Conservation (phyloP, 1,140 invertebrate genomes). For the Drosophila sp. region DNA sequence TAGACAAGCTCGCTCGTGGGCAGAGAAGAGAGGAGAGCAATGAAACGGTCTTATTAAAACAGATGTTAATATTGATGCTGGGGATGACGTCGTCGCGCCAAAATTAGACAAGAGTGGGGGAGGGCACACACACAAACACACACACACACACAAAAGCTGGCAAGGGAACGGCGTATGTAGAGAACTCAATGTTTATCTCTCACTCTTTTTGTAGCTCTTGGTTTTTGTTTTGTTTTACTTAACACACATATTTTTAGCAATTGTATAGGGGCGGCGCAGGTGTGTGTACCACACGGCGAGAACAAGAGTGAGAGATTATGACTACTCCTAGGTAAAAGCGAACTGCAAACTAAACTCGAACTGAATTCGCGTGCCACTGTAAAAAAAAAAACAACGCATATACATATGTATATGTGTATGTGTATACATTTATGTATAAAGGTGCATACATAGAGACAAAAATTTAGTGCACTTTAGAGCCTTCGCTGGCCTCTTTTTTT, state of each 20-base stretch:
- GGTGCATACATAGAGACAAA: not conserved
- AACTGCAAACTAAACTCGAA: conserved; percentile 19
- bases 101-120: conserved; percentile 43
- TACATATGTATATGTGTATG: not conserved
- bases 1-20: not conserved
- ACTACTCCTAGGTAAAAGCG: not conserved
- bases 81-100: conserved; percentile 69
- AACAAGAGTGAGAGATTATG: not conserved
- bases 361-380: conserved; percentile 16
- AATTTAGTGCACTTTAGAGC: conserved; percentile 28
- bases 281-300: conserved; percentile 11
- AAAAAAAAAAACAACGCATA: not conserved
- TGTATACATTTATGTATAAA: not conserved
- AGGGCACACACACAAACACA: not conserved
- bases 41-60: conserved; percentile 32
- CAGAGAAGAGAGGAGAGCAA: not conserved
- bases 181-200: not conserved
- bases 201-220: not conserved
- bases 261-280: conserved; percentile 16
- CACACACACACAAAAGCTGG: not conserved
- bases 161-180: conserved; percentile 11
- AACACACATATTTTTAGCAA: conserved; percentile 45
- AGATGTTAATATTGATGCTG: conserved; percentile 59
- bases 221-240: not conserved
- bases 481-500: not conserved